Evolutionary conservation across 2,888 invertebrate genomes (phyloP).

Genomic region (Magallana nippona): DNA sequence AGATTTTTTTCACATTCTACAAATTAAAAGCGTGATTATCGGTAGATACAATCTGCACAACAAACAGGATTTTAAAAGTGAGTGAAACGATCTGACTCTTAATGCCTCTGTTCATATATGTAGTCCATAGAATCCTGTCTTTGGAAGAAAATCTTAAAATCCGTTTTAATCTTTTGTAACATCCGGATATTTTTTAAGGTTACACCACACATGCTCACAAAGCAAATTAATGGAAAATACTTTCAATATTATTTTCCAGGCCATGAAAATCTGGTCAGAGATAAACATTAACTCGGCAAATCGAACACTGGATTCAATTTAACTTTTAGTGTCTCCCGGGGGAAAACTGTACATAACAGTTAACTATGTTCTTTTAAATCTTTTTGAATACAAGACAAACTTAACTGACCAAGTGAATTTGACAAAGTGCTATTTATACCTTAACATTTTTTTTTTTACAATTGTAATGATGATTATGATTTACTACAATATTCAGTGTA

Average conservation of each 20-base stretch:
- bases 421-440: too few relatives aligned
- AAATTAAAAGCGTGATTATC: background rate
- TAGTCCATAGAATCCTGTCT: background rate
- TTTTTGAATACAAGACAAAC: too few relatives aligned
- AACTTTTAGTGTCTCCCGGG: background rate
- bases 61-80: background rate
- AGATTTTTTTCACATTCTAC: background rate
- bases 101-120: background rate
- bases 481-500: too few relatives aligned
- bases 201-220: background rate
- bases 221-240: background rate
- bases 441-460: too few relatives aligned
- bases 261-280: background rate
- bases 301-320: background rate
- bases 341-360: too few relatives aligned
- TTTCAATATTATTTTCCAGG: background rate
- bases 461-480: too few relatives aligned
- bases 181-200: background rate
- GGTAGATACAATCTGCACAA: background rate
- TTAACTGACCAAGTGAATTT: too few relatives aligned
- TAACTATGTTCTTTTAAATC: too few relatives aligned
- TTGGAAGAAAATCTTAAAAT: background rate
- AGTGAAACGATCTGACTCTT: background rate
- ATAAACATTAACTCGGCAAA: constrained; percentile 5
- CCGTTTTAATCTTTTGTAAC: background rate